phyloP scores from a whole-genome alignment of 2,797 vertebrate species.

The Hydrolagus colliei region DNA sequence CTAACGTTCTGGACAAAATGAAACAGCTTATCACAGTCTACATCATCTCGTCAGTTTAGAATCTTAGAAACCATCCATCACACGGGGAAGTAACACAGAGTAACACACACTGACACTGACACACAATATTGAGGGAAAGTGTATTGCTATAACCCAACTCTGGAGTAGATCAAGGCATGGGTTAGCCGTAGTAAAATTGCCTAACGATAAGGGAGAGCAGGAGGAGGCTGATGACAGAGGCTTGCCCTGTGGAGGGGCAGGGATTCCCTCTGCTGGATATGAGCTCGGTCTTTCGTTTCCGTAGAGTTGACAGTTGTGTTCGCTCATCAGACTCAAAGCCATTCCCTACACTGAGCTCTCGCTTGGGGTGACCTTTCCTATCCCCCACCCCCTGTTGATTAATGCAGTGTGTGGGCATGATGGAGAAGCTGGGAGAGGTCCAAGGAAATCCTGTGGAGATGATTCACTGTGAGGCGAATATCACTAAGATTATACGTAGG shows the following conservation, averaged over 20 bases:
- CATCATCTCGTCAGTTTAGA: background rate
- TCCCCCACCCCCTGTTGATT: constrained; percentile 10
- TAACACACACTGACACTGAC: no score
- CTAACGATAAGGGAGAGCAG: background rate
- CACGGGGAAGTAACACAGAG: no score
- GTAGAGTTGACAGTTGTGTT: background rate
- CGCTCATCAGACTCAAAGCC: background rate
- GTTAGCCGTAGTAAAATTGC: no score
- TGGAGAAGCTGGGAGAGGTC: background rate
- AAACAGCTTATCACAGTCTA: background rate
- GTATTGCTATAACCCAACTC: no score
- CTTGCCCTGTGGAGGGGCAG: background rate
- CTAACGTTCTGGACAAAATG: no score
- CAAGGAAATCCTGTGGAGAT: background rate
- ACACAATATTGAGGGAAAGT: no score
- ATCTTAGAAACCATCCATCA: no score
- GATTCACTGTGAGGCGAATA: background rate
- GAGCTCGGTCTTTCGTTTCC: background rate
- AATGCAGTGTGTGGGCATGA: background rate
- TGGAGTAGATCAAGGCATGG: no score
- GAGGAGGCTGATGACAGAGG: background rate
- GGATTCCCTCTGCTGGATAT: background rate
- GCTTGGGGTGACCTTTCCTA: background rate
- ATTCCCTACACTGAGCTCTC: background rate
- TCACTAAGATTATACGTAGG: no score